These are phyloP conservation scores for Mobula birostris DNA, from an alignment of 2,113 vertebrate genomes.

Conservation along the genomic window DNA sequence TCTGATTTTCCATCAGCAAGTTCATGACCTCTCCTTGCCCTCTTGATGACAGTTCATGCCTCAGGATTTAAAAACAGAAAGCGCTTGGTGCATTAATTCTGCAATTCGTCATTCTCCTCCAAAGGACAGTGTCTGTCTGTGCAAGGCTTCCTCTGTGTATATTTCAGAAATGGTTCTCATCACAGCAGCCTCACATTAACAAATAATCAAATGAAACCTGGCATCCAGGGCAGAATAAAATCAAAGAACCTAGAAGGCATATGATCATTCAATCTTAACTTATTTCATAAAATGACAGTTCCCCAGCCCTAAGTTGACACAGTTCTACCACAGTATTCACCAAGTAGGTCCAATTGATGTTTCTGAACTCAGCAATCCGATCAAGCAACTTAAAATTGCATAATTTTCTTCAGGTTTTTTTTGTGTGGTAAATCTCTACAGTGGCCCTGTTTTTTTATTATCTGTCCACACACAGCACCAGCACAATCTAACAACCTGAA, in stretches of 20 bases:
- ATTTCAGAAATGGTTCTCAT: neutral
- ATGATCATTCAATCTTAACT: neutral
- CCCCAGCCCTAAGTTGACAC: too few relatives aligned
- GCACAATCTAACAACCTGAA: neutral
- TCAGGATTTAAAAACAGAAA: conserved; percentile 27
- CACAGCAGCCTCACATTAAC: neutral
- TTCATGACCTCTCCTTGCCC: neutral
- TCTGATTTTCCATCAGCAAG: neutral
- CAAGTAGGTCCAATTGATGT: neutral
- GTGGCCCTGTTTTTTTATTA: neutral
- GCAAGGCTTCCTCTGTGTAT: neutral
- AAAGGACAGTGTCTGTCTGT: neutral
- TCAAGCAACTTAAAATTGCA: neutral
- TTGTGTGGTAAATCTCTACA: neutral
- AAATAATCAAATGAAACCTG: neutral
- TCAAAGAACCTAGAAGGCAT: too few relatives aligned
- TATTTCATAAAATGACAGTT: neutral
- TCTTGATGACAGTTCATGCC: conserved; percentile 22
- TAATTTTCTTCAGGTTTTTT: neutral
- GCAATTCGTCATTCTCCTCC: conserved; percentile 12
- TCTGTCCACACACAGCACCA: neutral
- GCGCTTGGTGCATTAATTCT: neutral
- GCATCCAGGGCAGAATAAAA: neutral
- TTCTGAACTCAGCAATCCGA: neutral
- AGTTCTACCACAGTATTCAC: neutral